Conservation (phyloP, 2,888 invertebrate species). For the Xylota sylvarum region DNA sequence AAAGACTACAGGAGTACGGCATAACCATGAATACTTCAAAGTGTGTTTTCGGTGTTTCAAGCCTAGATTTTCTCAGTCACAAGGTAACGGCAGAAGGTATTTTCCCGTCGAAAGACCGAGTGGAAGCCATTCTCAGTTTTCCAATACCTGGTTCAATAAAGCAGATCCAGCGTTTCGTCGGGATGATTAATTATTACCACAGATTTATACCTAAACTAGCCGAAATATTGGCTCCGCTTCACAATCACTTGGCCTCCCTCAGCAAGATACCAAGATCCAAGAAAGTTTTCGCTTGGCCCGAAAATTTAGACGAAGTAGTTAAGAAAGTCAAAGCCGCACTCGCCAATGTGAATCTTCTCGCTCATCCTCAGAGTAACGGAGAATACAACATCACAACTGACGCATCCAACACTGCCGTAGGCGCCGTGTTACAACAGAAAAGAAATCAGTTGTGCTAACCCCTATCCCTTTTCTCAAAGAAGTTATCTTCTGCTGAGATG, state of each 20-base stretch:
- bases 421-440: slow-evolving; percentile 9
- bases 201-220: neutral
- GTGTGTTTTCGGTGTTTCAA: no score
- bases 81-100: no score
- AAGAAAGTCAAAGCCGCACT: neutral
- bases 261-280: neutral
- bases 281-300: slow-evolving; percentile 11
- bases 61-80: no score
- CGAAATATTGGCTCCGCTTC: slow-evolving; percentile 3
- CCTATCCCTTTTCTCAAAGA: neutral
- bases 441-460: neutral
- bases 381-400: slow-evolving; percentile 18
- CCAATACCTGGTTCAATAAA: no score
- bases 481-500: no score
- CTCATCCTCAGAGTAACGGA: slow-evolving; percentile 5
- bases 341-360: slow-evolving; percentile 1
- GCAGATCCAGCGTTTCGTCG: no score
- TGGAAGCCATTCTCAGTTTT: no score
- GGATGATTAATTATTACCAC: neutral
- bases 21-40: no score
- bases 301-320: neutral
- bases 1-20: no score
- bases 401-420: slow-evolving; percentile 9
- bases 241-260: neutral
- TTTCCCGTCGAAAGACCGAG: no score